Conservation (phyloP, 2,113 vertebrate species). For the Grammomys dolichurus region DNA sequence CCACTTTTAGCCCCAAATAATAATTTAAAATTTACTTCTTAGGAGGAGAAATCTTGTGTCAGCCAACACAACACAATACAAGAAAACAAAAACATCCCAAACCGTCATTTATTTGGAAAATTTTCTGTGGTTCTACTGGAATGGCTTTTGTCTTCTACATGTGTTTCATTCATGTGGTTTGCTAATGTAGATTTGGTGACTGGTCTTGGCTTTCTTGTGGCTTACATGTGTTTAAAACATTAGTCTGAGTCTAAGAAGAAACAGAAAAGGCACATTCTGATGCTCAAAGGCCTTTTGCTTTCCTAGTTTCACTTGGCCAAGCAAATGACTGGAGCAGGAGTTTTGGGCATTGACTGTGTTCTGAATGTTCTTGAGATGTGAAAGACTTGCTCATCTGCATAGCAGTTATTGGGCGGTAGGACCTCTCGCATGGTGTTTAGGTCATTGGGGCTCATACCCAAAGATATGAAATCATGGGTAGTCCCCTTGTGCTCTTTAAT, state of each 20-base stretch:
- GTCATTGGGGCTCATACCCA: background rate
- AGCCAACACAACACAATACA: background rate
- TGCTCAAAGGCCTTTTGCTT: background rate
- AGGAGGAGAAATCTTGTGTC: background rate
- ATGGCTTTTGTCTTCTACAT: background rate
- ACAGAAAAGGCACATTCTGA: background rate
- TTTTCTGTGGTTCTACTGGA: background rate
- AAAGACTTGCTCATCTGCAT: background rate
- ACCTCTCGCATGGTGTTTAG: background rate
- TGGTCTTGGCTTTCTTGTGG: background rate
- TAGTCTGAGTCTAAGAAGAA: background rate
- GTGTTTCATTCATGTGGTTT: background rate
- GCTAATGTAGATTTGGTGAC: background rate
- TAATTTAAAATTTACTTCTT: background rate
- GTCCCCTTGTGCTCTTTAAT: background rate
- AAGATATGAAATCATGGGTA: background rate
- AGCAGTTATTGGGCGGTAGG: background rate
- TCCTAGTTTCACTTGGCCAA: background rate
- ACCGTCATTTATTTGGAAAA: background rate
- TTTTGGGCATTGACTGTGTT: background rate
- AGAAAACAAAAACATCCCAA: background rate
- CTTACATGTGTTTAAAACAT: background rate
- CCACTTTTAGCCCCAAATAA: background rate
- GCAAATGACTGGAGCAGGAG: background rate
- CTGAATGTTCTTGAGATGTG: background rate